phyloP scores from a whole-genome alignment of 1,140 invertebrate species.

The Magallana angulata region DNA sequence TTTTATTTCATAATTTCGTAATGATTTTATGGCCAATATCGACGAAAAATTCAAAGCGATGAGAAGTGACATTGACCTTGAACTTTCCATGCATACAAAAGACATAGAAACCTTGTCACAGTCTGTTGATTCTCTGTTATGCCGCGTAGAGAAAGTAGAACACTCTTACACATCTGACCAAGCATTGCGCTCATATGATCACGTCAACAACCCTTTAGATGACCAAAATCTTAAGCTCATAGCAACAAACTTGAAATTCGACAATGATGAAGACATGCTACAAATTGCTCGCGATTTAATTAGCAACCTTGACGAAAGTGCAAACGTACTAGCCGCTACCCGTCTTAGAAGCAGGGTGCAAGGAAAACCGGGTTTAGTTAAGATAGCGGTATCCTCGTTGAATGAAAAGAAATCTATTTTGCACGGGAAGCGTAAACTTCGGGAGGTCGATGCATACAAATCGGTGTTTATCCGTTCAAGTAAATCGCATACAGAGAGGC shows the following conservation, averaged over 20 bases:
- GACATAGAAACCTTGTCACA: slow-evolving; percentile 19
- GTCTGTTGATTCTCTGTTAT: not conserved
- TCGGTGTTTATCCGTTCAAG: too few relatives aligned
- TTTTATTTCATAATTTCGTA: too few relatives aligned
- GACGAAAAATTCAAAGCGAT: too few relatives aligned
- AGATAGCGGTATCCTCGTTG: not conserved
- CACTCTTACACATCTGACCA: not conserved
- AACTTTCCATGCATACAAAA: not conserved
- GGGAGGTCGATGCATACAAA: not conserved
- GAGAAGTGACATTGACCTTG: too few relatives aligned
- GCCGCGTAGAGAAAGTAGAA: not conserved
- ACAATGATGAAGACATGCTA: slow-evolving; percentile 20
- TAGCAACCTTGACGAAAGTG: not conserved
- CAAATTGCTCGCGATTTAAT: not conserved
- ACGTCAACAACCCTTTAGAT: not conserved
- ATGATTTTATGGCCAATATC: too few relatives aligned
- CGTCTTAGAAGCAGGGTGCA: slow-evolving; percentile 16
- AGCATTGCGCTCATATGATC: not conserved
- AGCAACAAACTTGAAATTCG: not conserved
- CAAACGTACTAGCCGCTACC: slow-evolving; percentile 17
- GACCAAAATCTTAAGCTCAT: not conserved
- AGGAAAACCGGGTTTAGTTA: slow-evolving; percentile 20
- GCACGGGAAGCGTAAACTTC: not conserved
- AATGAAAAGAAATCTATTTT: slow-evolving; percentile 23
- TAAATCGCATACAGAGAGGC: too few relatives aligned